These are phyloP conservation scores for Channa maculata DNA, from an alignment of 2,113 vertebrate species.

Conservation along the genomic window DNA sequence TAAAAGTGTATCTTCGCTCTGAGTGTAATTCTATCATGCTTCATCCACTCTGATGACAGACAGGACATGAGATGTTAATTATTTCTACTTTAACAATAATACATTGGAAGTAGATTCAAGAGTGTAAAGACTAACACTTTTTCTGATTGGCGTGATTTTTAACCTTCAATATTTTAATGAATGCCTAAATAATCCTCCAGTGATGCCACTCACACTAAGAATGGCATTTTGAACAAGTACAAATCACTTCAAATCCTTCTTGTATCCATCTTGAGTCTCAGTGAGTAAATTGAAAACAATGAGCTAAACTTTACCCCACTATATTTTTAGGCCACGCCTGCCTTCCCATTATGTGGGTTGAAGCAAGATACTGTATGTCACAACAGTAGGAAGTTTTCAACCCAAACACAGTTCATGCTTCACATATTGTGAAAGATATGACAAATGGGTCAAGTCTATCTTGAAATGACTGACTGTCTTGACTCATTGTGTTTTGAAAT, in stretches of 20 bases:
- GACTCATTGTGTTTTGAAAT: constrained; percentile 1
- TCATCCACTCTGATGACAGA: constrained; percentile 1
- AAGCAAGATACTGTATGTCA: neutral
- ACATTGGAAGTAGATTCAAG: neutral
- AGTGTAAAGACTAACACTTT: neutral
- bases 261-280: neutral
- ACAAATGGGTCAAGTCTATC: neutral
- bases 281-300: neutral
- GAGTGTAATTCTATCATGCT: neutral
- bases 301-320: too few relatives aligned
- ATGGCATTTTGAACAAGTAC: too few relatives aligned
- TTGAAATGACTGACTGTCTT: neutral
- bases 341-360: neutral
- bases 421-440: constrained; percentile 21
- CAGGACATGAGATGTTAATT: neutral
- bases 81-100: neutral
- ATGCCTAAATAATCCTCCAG: too few relatives aligned
- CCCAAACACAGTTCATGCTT: neutral
- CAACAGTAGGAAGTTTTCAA: constrained; percentile 10
- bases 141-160: neutral
- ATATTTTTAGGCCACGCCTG: neutral
- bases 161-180: neutral
- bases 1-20: neutral
- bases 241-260: neutral
- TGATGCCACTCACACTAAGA: too few relatives aligned